Evolutionary conservation across 1,140 invertebrate genomes (phyloP), one percentile per base, ranked within the genome.

Genomic region (Grapholita molesta): DNA sequence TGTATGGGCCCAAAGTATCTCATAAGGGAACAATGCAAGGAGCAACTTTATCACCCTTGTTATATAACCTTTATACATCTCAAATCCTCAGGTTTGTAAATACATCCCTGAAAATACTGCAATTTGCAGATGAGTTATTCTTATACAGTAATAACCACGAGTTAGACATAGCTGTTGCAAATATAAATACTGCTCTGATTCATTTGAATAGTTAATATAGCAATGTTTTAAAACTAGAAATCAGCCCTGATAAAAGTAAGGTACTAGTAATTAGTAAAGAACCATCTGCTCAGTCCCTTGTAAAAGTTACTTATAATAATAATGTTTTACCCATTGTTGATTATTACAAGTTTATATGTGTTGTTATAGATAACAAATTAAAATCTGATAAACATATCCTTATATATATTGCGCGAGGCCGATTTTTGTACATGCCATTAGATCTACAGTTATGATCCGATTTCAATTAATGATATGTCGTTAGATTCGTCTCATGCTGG

Each of bases 11-110:
- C 66, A 70, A n/a, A 38, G 15, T 1, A 72, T 35, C 52, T 1
- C 57, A 67, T 52, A 79, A 77, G 68, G 73, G 73, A 1, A 74
- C 72, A 66, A 75, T 79, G 72, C 77, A 79, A 53, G 77, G 75
- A 18, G 75, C 75, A 8, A 75, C 73, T 4, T 57, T 74, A 8
- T 80, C 75, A 12, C 74, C 73, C 15, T 66, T 76, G 64, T 64
- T 80, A 15, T 80, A 77, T 67, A 76, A 76, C 55, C 32, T 75
- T 0, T 80, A 77, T 52, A 73, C 70, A 11, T 72, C 32, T 53
- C 25, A 72, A 67, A 72, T 65, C 64, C 25, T 67, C 18, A 71
- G 69, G 70, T 77, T 15, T 67, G 64, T 73, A 70, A 61, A 64
- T 76, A 68, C 66, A 24, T 8, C 15, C 21, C 64, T 76, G 30